Percentiles rank a stretch among this genome's conserved stretches.
Conservation (phyloP, 2,888 invertebrate genomes). For the Metopia argyrocephala region DNA sequence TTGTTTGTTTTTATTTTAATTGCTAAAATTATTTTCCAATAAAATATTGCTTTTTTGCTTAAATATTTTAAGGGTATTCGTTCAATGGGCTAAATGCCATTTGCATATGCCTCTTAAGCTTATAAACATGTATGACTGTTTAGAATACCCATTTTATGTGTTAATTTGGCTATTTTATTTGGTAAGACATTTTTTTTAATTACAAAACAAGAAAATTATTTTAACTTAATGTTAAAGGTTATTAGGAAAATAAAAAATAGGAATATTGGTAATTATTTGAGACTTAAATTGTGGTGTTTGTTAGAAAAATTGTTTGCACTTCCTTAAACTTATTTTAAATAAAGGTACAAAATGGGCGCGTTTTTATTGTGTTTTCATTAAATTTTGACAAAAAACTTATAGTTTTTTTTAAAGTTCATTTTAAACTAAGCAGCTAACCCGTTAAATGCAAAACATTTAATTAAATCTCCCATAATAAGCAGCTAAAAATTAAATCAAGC, state of each 20-base stretch:
- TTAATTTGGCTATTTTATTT: constrained; percentile 20
- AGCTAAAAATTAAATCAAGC: constrained; percentile 20
- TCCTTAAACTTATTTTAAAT: neutral
- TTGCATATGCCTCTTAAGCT: too few relatives aligned
- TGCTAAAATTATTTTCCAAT: neutral
- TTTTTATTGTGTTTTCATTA: constrained; percentile 9
- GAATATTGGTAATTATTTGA: constrained; percentile 8
- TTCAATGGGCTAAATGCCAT: too few relatives aligned
- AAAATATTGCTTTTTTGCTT: neutral
- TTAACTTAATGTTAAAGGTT: neutral
- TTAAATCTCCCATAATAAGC: neutral
- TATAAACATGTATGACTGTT: neutral
- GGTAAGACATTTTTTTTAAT: constrained; percentile 7
- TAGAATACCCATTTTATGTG: constrained; percentile 13
- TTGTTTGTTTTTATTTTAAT: neutral
- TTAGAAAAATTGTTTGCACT: neutral
- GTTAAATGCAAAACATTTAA: neutral
- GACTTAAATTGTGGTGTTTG: neutral
- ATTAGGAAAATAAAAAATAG: neutral
- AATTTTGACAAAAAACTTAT: neutral
- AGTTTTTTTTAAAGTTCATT: neutral
- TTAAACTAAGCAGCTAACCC: neutral
- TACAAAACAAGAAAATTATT: constrained; percentile 8
- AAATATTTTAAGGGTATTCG: neutral
- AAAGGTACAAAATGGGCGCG: constrained; percentile 42